A percentile compares a stretch with the other conserved stretches of the same genome.
These are phyloP conservation scores for Eumeta japonica DNA, from an alignment of 1,140 invertebrate genomes.

Conservation along the genomic window DNA sequence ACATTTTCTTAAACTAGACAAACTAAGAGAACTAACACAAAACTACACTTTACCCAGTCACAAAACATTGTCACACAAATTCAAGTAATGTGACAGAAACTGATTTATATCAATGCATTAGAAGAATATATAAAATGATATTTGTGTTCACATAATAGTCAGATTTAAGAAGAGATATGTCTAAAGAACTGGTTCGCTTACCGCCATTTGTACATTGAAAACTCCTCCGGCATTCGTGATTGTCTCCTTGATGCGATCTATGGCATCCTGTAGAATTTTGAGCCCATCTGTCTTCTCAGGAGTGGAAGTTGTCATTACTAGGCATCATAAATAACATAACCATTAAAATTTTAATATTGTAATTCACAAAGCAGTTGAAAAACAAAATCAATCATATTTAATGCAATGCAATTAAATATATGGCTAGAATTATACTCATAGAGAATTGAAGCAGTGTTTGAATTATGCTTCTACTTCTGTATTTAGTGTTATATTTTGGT, in stretches of 20 bases:
- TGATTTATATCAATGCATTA: too few relatives aligned
- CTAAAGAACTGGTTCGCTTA: constrained; percentile 49
- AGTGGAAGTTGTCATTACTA: constrained; percentile 97
- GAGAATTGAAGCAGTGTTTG: too few relatives aligned
- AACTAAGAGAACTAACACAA: too few relatives aligned
- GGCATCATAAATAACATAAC: too few relatives aligned
- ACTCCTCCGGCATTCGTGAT: constrained; percentile 86
- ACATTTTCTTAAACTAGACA: too few relatives aligned
- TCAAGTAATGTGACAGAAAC: background rate
- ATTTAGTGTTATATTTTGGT: too few relatives aligned
- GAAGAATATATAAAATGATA: too few relatives aligned
- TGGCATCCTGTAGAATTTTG: constrained; percentile 83
- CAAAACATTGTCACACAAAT: background rate
- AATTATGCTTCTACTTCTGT: too few relatives aligned
- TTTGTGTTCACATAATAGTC: too few relatives aligned
- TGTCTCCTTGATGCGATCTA: constrained; percentile 82
- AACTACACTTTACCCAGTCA: background rate
- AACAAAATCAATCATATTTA: background rate
- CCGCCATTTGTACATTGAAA: constrained; percentile 93
- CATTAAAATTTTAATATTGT: too few relatives aligned
- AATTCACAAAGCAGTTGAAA: too few relatives aligned
- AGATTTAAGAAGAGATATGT: too few relatives aligned
- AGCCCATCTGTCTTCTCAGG: constrained; percentile 94
- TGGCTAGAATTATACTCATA: background rate
- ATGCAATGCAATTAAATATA: background rate